phyloP scores from a whole-genome alignment of 2,113 vertebrate species.

The Campylomormyrus numenius region DNA sequence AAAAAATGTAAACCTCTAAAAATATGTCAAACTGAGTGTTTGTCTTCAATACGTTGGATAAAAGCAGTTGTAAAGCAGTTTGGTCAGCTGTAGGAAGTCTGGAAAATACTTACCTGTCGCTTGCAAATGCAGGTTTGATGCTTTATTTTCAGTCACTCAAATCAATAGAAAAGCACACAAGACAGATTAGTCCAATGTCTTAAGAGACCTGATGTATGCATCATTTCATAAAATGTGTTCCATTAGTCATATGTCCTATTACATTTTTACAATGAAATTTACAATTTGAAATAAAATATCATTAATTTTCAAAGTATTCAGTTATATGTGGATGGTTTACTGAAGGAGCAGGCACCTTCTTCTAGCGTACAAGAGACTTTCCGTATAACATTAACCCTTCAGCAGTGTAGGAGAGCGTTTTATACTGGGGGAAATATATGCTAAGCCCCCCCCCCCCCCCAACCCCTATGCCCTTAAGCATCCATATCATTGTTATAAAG shows the following conservation, averaged over 20 bases:
- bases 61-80: neutral
- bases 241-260: neutral
- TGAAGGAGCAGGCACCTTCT: neutral
- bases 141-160: neutral
- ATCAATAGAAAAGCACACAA: neutral
- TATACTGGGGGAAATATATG: neutral
- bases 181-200: neutral
- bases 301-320: neutral
- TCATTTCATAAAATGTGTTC: neutral
- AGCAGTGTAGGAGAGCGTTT: neutral
- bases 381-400: neutral
- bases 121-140: neutral
- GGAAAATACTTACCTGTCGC: neutral
- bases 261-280: neutral
- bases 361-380: neutral
- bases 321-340: neutral
- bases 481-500: neutral
- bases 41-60: neutral
- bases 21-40: neutral
- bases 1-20: neutral
- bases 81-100: neutral
- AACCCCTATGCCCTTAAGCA: neutral
- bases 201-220: neutral
- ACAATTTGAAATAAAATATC: neutral
- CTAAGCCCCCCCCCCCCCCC: no score